phyloP scores from a whole-genome alignment of 2,797 vertebrate genomes.

The Scleropages formosus region DNA sequence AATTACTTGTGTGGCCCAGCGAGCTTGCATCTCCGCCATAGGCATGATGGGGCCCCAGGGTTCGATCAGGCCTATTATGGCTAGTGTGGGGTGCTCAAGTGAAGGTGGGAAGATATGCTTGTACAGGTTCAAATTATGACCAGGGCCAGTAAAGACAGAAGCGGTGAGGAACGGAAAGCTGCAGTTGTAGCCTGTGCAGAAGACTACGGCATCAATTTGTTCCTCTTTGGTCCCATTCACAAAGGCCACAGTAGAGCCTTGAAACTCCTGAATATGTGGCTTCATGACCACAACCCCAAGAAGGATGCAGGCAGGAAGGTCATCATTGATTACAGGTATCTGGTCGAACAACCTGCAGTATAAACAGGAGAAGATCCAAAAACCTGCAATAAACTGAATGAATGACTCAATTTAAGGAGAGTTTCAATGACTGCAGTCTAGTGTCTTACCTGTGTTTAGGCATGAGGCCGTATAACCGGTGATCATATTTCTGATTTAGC shows the following conservation, averaged over 20 bases:
- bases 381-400: not conserved
- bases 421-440: not conserved
- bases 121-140: constrained; percentile 60
- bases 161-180: constrained; percentile 66
- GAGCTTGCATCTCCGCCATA: constrained; percentile 69
- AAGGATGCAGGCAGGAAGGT: constrained; percentile 69
- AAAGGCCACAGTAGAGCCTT: constrained; percentile 60
- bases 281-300: constrained; percentile 65
- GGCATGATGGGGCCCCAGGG: constrained; percentile 64
- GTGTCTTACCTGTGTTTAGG: too few relatives aligned
- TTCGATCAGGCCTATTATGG: constrained; percentile 65
- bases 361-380: not conserved
- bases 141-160: constrained; percentile 43
- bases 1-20: constrained; percentile 70
- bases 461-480: too few relatives aligned
- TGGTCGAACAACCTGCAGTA: constrained; percentile 60
- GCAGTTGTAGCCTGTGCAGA: constrained; percentile 70
- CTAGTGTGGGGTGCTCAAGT: constrained; percentile 67
- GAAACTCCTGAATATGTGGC: constrained; percentile 62
- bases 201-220: constrained; percentile 67
- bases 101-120: constrained; percentile 68
- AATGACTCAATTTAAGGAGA: not conserved
- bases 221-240: constrained; percentile 66
- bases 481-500: too few relatives aligned
- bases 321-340: constrained; percentile 61